Evolutionary conservation across 2,888 invertebrate species (phyloP), one percentile per base, ranked within the genome.

Genomic region (Rhyacophila evoluta): DNA sequence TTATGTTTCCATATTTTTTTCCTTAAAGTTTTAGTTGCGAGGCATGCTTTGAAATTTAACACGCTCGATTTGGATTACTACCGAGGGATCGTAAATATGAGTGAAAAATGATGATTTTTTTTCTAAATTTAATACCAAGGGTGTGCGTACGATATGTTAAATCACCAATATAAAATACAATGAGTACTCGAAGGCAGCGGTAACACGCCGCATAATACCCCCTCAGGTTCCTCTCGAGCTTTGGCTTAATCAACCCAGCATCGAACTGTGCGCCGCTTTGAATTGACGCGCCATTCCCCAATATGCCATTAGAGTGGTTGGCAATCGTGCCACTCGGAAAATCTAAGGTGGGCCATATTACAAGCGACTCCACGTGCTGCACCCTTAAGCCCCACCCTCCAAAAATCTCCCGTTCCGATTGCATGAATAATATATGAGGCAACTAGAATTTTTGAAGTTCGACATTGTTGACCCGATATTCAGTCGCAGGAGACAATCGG

Each of bases 301-400:
- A 72, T 55, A 55, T 55, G 55, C 76, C 76, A 76, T 76, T 76
- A 76, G 55, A 55, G 76, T 71, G 55, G 39, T 76, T 72, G 71
- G 75, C 75, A 75, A 75, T 68, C 38, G 75, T 41, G 41, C 76
- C 72, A 76, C 72, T 76, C 71, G 29, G 55, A 33, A 72, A 37
- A 37, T 72, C 38, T 28, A 70, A 70, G 15, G 70, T 36, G 70
- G 70, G 36, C 36, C 36, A 70, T 12, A 70, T 70, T 70, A 70
- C 29, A 70, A 4, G 25, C 55, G n/a, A n/a, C n/a, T 19, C 41
- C 41, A 12, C 41, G 8, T 19, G 5, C 41, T 19, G 41, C 41
- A 25, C 8, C 41, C 41, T 19, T 25, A 25, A 41, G 39, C 25
- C 55, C 55, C 55, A 4, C 29, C 55, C 55, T n/a, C n/a, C 8